A percentile compares a stretch with the other conserved stretches of the same genome.
Evolutionary conservation across 2,113 vertebrate genomes (phyloP).

Genomic region (Acrocephalus arundinaceus): DNA sequence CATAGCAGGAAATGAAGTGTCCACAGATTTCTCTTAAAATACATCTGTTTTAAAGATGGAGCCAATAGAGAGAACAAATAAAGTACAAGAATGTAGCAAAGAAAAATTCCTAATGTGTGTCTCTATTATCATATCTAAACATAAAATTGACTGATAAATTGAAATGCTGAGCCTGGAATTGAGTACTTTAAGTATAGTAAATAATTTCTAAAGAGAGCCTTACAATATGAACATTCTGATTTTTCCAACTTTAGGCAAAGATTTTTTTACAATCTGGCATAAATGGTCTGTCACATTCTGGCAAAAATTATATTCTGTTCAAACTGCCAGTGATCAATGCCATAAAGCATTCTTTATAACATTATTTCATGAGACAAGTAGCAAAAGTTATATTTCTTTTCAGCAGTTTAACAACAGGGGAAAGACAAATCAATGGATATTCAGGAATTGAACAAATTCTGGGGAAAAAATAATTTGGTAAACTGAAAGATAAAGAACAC

Average conservation of each 20-base stretch:
- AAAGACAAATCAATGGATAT: neutral
- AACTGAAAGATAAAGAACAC: neutral
- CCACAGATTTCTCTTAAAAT: neutral
- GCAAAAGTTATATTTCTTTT: neutral
- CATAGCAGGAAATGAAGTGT: neutral
- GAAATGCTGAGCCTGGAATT: neutral
- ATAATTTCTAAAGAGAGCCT: neutral
- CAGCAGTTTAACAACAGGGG: neutral
- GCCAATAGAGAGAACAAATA: neutral
- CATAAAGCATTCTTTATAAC: neutral
- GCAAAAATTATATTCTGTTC: neutral
- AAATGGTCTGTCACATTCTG: neutral
- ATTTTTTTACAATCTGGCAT: neutral
- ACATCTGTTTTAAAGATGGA: neutral
- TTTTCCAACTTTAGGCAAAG: constrained; percentile 14
- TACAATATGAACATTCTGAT: neutral
- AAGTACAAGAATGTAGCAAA: neutral
- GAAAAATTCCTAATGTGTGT: neutral
- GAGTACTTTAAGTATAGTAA: neutral
- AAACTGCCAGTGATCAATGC: neutral
- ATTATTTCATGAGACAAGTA: neutral
- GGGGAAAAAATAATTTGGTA: neutral
- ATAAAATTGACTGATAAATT: neutral
- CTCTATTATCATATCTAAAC: neutral
- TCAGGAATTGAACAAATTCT: neutral